A percentile compares a stretch with the other conserved stretches of the same genome.
Evolutionary conservation across 1,140 invertebrate genomes (phyloP).

Genomic region (Archivesica marissinica): DNA sequence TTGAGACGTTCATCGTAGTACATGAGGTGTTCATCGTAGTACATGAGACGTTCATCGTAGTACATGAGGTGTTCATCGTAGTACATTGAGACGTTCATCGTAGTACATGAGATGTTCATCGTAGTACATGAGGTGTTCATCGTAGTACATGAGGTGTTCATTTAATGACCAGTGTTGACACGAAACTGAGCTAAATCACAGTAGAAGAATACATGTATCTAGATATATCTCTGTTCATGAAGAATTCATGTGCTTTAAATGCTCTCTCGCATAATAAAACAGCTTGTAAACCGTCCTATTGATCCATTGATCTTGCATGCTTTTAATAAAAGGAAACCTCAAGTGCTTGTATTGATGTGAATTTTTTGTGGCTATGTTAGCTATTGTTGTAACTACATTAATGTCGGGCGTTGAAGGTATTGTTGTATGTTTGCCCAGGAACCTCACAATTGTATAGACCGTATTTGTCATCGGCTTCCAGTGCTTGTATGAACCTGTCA

Average conservation of each 20-base stretch:
- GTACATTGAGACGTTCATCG: no score
- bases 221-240: conserved; percentile 6
- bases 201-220: no score
- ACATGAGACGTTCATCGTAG: no score
- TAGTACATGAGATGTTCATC: no score
- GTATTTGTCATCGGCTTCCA: conserved; percentile 18
- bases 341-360: conserved; percentile 4
- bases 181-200: no score
- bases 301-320: conserved; percentile 37
- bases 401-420: neutral
- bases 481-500: conserved; percentile 21
- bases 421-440: conserved; percentile 47
- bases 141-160: no score
- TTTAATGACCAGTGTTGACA: no score
- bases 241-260: conserved; percentile 38
- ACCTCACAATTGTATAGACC: conserved; percentile 4
- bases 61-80: no score
- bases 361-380: neutral
- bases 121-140: no score
- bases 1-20: no score
- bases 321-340: conserved; percentile 14
- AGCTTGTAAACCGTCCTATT: conserved; percentile 54
- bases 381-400: conserved; percentile 32
- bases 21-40: no score
- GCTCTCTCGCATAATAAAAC: conserved; percentile 37